phyloP scores from a whole-genome alignment of 2,113 vertebrate genomes.

The Psettodes erumei region DNA sequence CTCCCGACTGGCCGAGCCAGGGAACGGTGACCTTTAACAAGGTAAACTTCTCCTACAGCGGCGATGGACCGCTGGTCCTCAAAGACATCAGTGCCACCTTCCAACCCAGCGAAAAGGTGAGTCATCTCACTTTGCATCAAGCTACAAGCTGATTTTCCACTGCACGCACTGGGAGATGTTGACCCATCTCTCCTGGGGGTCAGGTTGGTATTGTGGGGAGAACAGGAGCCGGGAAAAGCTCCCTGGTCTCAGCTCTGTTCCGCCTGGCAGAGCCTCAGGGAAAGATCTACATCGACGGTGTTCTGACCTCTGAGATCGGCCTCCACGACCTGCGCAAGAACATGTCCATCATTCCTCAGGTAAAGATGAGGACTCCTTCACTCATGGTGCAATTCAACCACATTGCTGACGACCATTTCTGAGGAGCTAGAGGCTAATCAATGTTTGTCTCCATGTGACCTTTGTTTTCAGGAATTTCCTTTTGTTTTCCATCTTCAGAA shows the following conservation, averaged over 20 bases:
- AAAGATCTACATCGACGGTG: constrained; percentile 91
- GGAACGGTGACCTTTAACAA: constrained; percentile 91
- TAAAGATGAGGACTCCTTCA: constrained; percentile 41
- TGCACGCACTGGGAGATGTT: background rate
- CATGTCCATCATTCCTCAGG: constrained; percentile 99
- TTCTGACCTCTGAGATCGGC: constrained; percentile 91
- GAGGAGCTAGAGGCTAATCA: too few relatives aligned
- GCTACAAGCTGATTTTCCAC: background rate
- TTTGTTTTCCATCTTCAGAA: too few relatives aligned
- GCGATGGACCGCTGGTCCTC: constrained; percentile 87
- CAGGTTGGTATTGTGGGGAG: constrained; percentile 96
- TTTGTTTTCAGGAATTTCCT: too few relatives aligned
- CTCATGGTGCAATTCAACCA: too few relatives aligned
- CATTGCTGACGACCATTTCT: too few relatives aligned
- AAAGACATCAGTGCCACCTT: constrained; percentile 76
- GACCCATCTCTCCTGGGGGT: background rate
- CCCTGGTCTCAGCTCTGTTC: constrained; percentile 94
- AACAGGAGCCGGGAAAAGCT: constrained; percentile 95
- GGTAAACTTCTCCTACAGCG: constrained; percentile 91
- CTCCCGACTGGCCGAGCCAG: constrained; percentile 88
- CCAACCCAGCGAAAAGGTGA: constrained; percentile 89
- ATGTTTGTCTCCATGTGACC: too few relatives aligned
- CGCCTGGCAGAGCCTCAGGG: constrained; percentile 93
- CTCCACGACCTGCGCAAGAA: constrained; percentile 94
- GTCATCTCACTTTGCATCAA: background rate